Evolutionary conservation across 2,888 invertebrate species (phyloP).

Genomic region (Smittia sp.): DNA sequence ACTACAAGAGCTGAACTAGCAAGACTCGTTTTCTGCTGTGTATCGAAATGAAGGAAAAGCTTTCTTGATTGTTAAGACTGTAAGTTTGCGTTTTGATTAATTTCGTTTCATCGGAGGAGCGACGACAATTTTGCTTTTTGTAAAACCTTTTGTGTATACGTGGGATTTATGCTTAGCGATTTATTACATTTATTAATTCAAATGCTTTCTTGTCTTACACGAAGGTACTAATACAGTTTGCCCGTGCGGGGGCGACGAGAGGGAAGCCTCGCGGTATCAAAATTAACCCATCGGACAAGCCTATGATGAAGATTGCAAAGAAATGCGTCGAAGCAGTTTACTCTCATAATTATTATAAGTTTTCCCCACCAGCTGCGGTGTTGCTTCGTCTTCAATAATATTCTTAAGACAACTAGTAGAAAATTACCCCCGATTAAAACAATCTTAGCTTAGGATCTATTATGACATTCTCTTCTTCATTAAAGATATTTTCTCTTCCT

Average conservation of each 20-base stretch:
- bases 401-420: conserved; percentile 23
- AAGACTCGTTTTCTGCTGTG: no score
- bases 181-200: conserved; percentile 8
- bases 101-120: no score
- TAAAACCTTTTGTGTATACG: background rate
- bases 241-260: background rate
- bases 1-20: no score
- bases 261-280: background rate
- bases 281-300: background rate
- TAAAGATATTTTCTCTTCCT: conserved; percentile 14
- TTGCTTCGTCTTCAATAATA: background rate
- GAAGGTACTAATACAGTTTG: conserved; percentile 5
- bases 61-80: no score
- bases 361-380: background rate
- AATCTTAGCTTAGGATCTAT: conserved; percentile 31
- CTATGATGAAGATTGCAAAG: conserved; percentile 25
- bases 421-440: conserved; percentile 37
- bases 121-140: no score
- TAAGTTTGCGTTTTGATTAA: no score
- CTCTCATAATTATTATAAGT: conserved; percentile 14
- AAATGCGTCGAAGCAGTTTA: conserved; percentile 22
- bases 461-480: conserved; percentile 35
- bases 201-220: background rate
- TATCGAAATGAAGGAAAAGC: no score
- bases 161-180: background rate